Base-by-base conservation (phyloP, 2,888 invertebrate species). In the Danaus chrysippus region DNA sequence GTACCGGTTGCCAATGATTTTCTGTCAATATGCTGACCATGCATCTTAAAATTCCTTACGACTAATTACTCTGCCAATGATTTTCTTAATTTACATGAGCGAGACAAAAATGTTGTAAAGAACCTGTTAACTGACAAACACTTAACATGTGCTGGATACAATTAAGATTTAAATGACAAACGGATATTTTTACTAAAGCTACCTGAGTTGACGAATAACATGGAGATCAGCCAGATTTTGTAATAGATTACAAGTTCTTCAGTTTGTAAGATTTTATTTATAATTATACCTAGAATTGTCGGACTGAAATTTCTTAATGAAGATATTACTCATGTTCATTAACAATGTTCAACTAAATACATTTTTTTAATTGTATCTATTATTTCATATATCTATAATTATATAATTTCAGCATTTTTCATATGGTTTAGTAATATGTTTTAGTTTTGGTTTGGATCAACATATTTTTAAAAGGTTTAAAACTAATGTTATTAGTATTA, bases 21-120 rank as follows among this genome's bases (percentile, higher is more conserved):
- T 84, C 87, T 86, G 89, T 89, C 90, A 87, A 89, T 88, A 88
- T 81, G 71, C 74, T 76, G 86, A 74, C 87, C 87, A 76, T 84
- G 86, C 82, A 80, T 82, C 76, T 80, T 78, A 76, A 77, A 80
- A 84, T 85, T 83, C 84, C 79, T 79, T 70, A 70, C 77, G 78
- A 81, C 79, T 78, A 77, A 82, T 81, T 76, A 75, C 70, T 71
- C 80, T 84, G 87, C 87, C 87, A 88, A 88, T 78, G 74, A 75
- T 61, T 63, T 67, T 65, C 61, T 73, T 73, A 71, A 71, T 70
- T 65, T 68, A 62, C 56, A 62, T 41, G 59, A 69, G 63, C 65
- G 59, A 66, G 63, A 64, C 55, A 62, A 58, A 56, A 54, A 65
- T 61, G 62, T 64, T 57, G 70, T 63, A 68, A 66, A 61, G 64